Evolutionary conservation across 2,113 vertebrate species (phyloP).

Genomic region (Alces alces): DNA sequence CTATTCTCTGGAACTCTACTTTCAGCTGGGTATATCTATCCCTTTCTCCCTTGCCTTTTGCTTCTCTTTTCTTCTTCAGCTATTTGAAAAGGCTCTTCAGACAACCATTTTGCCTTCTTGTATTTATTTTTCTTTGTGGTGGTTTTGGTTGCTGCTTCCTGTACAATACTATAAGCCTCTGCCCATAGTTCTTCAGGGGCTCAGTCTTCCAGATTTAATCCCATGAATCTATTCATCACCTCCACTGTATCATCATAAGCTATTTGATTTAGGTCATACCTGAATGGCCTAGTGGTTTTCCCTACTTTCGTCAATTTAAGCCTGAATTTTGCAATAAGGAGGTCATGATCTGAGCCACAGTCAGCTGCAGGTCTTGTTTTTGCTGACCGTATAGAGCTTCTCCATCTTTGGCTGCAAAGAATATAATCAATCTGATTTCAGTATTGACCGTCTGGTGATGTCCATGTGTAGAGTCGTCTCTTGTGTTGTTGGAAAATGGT

Average conservation of each 20-base stretch:
- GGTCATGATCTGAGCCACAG: background rate
- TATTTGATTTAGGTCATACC: background rate
- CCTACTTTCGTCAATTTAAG: background rate
- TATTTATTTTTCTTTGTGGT: background rate
- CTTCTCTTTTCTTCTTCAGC: background rate
- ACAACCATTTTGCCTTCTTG: background rate
- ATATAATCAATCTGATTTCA: background rate
- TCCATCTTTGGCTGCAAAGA: background rate
- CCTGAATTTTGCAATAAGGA: background rate
- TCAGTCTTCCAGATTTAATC: background rate
- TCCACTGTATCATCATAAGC: background rate
- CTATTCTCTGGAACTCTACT: background rate
- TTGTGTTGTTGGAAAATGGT: background rate
- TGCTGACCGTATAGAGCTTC: background rate
- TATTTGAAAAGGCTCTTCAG: background rate
- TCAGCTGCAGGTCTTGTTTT: background rate
- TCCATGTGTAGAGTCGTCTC: background rate
- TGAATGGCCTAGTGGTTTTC: background rate
- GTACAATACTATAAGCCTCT: background rate
- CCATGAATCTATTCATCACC: background rate
- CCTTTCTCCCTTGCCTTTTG: background rate
- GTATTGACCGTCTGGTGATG: background rate
- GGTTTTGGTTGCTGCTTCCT: background rate
- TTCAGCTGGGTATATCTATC: background rate
- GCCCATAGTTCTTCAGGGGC: background rate